Evolutionary conservation across 1,140 invertebrate genomes (phyloP), one percentile per base, ranked within the genome.

Genomic region (Pseudomyrmex flavicornis): DNA sequence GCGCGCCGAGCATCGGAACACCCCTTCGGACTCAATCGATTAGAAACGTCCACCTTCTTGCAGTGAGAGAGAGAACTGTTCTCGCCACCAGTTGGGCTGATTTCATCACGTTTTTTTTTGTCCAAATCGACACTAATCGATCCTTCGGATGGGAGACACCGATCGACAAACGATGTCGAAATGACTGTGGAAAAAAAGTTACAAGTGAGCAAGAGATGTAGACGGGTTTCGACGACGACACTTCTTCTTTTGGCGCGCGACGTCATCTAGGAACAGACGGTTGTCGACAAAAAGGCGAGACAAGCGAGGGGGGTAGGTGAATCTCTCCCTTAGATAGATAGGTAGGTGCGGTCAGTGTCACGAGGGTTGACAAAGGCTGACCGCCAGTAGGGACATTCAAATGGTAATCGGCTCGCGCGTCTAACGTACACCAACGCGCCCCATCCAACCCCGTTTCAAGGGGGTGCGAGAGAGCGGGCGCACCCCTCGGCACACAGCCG

Each of bases 341-440:
- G 85, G 83, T 88, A 88, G 85, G 82, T 88, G 86, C 82, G 86
- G 86, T 88, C 86, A 88, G 86, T 87, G 86, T 88, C 86, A 87
- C 63, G 85, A 59, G 86, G 82, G 70, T 80, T 91, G 91, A 93
- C 93, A 94, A 93, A 93, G 91, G 91, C 91, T 93, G 91, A 92
- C 91, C 92, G 88, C 88, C 84, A 84, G 83, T 77, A 72, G 72
- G 77, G 82, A 85, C 91, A 94, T 94, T 94, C 92, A 94, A 88
- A 94, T 94, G 93, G 91, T 94, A 94, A 94, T 94, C 88, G 86
- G 89, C 86, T 70, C 66, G 77, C 88, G 85, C 86, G 77, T 92
- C 92, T 92, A 94, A 92, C 92, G 92, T 92, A 91, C 89, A 90
- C 74, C 88, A 72, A 84, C 70, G 85, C 85, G 88, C 89, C 83